phyloP scores from a whole-genome alignment of 2,113 vertebrate genomes.

The Lagopus muta region DNA sequence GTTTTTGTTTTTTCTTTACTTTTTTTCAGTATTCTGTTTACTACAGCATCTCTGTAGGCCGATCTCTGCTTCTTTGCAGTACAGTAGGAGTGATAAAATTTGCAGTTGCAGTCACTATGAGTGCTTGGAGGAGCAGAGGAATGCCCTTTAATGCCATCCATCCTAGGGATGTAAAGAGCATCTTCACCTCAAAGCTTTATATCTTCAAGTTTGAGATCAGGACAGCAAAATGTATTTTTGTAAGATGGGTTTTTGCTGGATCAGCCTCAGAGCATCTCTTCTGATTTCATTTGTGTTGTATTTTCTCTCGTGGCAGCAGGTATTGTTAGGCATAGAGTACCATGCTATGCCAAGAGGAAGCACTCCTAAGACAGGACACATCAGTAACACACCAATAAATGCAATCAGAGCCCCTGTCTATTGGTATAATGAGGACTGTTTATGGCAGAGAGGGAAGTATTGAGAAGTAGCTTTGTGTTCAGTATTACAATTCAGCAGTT shows the following conservation, averaged over 20 bases:
- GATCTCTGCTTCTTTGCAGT: not conserved
- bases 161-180: not conserved
- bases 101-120: not conserved
- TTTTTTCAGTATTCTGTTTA: not conserved
- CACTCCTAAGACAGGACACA: not conserved
- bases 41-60: not conserved
- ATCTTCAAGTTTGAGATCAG: not conserved
- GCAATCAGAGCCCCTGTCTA: not conserved
- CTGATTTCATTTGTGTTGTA: not conserved
- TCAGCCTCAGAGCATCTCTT: not conserved
- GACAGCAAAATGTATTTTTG: not conserved
- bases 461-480: not conserved
- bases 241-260: not conserved
- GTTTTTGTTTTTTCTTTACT: not conserved
- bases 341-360: not conserved
- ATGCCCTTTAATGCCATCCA: too few species aligned
- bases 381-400: not conserved
- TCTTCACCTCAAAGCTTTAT: not conserved
- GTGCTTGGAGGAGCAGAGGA: not conserved
- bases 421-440: accelerated
- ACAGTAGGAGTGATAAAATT: not conserved
- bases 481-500: not conserved
- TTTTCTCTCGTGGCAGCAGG: not conserved
- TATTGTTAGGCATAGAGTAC: not conserved
- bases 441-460: not conserved